Base-by-base conservation (phyloP, 2,113 vertebrate genomes). In the Rhynchopsitta pachyrhyncha region DNA sequence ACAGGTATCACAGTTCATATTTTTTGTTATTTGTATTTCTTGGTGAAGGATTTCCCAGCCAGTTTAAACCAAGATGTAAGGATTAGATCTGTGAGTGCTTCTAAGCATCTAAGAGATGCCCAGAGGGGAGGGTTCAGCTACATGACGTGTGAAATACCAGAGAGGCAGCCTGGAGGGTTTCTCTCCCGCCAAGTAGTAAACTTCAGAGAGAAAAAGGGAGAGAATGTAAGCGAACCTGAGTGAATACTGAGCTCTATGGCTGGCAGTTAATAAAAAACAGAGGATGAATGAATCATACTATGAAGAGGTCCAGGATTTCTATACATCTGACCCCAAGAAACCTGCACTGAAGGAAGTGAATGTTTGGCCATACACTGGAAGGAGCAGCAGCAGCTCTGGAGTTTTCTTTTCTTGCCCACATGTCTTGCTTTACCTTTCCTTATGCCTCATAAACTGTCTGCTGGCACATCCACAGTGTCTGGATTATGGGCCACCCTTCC, bases 391-490 rank as follows among this genome's bases (percentile, higher is more conserved):
- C 73, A 79, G 53, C n/a, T 83, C 53, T 69, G 39, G 57, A 70
- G 33, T 94, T 84, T 49, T 35, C 39, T 70, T 82, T 52, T 59
- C 24, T 90, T 68, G 74, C 47, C 67, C 63, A 12, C 4, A 1
- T 33, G 95, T 71, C 16, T 92, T 7, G 68, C n/a, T 90, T 59
- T 92, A 76, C 52, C 47, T 97, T 55, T 88, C 39, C 46, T 35
- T 71, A 3, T 91, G 76, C 66, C 75, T 71, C n/a, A 50, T 84
- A 39, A 94, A 49, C 53, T 35, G 82, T 29, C 91, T 98, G 41
- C 93, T 93, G 60, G 97, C 97, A 44, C 98, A 99, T 77, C 98
- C 98, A 35, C 98, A 99, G 94, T 99, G 98, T 80, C 96, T 99
- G 97, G 98, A 99, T 96, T 99, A 98, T 1, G 91, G 98, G 68